Evolutionary conservation across 2,888 invertebrate genomes (phyloP).

Genomic region (Spodoptera exigua): DNA sequence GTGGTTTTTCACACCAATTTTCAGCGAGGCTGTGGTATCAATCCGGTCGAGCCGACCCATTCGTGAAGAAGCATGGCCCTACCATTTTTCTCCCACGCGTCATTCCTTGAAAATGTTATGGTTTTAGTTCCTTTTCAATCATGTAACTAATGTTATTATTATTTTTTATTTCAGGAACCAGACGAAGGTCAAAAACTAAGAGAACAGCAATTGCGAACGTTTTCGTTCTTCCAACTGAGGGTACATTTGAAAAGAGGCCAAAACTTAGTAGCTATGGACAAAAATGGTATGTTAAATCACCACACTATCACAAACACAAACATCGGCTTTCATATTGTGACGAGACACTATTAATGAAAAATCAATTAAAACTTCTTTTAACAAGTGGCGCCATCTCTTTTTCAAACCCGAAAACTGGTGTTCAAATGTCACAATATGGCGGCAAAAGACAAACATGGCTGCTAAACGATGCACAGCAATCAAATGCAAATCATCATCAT

Average conservation of each 20-base stretch:
- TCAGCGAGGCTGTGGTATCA: too few relatives aligned
- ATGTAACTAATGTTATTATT: neutral
- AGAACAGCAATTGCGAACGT: slow-evolving; percentile 93
- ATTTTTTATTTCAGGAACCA: slow-evolving; percentile 84
- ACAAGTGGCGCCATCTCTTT: too few relatives aligned
- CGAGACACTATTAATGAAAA: neutral
- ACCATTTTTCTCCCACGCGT: too few relatives aligned
- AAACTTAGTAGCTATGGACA: slow-evolving; percentile 97
- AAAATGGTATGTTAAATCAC: slow-evolving; percentile 93
- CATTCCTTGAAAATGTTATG: too few relatives aligned
- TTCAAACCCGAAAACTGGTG: too few relatives aligned
- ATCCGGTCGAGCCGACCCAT: too few relatives aligned
- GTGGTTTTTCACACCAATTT: too few relatives aligned
- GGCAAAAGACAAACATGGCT: slow-evolving; percentile 28
- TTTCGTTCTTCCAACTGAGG: slow-evolving; percentile 97
- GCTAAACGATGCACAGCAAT: slow-evolving; percentile 45
- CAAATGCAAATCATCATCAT: slow-evolving; percentile 1
- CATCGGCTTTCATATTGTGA: slow-evolving; percentile 14
- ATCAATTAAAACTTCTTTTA: too few relatives aligned
- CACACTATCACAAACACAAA: slow-evolving; percentile 45
- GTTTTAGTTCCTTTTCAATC: too few relatives aligned
- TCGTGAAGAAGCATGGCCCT: too few relatives aligned
- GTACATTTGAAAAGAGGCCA: slow-evolving; percentile 96
- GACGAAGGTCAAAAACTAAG: slow-evolving; percentile 92
- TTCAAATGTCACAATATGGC: slow-evolving; percentile 22